A percentile compares a stretch with the other conserved stretches of the same genome.
Conservation (phyloP, 2,113 vertebrate genomes). For the Silurus meridionalis region DNA sequence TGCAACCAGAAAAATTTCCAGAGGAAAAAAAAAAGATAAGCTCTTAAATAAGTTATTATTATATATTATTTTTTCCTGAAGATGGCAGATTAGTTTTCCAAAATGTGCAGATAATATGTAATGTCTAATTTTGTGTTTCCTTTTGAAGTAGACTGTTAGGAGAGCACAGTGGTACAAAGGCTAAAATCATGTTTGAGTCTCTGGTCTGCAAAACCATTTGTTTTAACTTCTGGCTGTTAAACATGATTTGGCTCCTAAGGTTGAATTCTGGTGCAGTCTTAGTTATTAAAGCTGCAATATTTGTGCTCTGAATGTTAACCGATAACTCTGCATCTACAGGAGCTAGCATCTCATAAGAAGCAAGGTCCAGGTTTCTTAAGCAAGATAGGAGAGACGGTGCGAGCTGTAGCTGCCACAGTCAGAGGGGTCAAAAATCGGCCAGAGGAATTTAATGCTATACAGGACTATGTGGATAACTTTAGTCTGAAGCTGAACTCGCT, state of each 20-base stretch:
- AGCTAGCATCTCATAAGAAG: constrained; percentile 84
- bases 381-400: constrained; percentile 87
- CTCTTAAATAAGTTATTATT: not conserved
- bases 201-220: not conserved
- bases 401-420: constrained; percentile 83
- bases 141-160: not conserved
- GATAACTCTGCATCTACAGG: constrained; percentile 69
- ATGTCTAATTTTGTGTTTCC: not conserved
- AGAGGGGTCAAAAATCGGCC: constrained; percentile 84
- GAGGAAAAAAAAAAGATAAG: not conserved
- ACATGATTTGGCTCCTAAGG: not conserved
- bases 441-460: constrained; percentile 82
- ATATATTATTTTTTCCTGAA: not conserved
- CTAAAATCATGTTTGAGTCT: not conserved
- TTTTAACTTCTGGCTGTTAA: not conserved
- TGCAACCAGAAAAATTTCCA: not conserved
- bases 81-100: not conserved
- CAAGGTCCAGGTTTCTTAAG: constrained; percentile 87
- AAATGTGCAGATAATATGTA: constrained; percentile 2
- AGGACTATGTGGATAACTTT: constrained; percentile 84
- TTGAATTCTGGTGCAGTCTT: not conserved
- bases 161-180: not conserved
- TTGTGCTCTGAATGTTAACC: not conserved
- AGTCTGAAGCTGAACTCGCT: constrained; percentile 83
- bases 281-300: not conserved